These are phyloP conservation scores for Portunus trituberculatus DNA, from an alignment of 1,140 invertebrate genomes.

Conservation along the genomic window DNA sequence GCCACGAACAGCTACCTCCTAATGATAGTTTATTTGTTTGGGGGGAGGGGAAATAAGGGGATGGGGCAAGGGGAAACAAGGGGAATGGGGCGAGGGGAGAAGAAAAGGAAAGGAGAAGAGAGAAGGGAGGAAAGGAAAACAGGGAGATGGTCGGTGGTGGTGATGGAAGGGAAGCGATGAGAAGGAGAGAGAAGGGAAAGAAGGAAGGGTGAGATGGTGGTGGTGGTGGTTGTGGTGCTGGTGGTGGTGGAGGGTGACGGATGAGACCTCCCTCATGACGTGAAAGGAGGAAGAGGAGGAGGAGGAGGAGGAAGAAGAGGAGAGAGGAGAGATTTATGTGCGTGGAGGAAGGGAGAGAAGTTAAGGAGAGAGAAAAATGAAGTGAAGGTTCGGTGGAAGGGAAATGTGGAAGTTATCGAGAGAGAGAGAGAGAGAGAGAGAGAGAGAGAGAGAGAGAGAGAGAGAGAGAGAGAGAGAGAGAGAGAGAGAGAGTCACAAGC, in stretches of 20 bases:
- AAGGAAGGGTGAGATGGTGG: neutral
- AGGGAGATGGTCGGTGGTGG: neutral
- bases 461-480: slow-evolving; percentile 42
- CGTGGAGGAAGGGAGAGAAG: neutral
- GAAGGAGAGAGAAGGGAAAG: neutral
- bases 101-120: neutral
- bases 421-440: neutral
- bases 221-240: neutral
- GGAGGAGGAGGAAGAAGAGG: neutral
- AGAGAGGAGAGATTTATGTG: neutral
- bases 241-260: too few relatives aligned
- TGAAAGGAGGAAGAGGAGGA: neutral
- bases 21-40: slow-evolving; percentile 14
- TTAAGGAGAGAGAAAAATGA: neutral
- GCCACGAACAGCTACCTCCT: neutral
- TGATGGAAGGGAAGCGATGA: neutral
- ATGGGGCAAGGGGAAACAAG: neutral
- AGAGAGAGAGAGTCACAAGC: slow-evolving; percentile 6
- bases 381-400: neutral
- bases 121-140: neutral
- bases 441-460: neutral
- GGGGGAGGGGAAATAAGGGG: neutral
- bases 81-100: neutral
- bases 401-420: neutral
- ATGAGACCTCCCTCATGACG: too few relatives aligned